A percentile compares a stretch with the other conserved stretches of the same genome.
These are phyloP conservation scores for Drosophila multiciliata DNA, from an alignment of 2,888 invertebrate genomes.

Conservation along the genomic window DNA sequence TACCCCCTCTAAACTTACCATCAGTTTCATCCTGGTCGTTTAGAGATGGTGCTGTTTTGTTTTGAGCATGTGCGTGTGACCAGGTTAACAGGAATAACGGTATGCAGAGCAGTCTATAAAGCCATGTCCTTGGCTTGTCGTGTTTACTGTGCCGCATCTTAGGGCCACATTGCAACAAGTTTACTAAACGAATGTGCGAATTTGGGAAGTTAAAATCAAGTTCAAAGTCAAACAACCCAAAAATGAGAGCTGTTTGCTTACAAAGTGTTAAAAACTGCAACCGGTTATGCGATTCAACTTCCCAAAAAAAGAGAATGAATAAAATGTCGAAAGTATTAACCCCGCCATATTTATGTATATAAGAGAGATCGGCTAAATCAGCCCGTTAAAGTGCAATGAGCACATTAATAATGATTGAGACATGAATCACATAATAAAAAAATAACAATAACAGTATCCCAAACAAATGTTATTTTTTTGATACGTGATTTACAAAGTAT, in stretches of 20 bases:
- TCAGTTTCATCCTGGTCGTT: slow-evolving; percentile 44
- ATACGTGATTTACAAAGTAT: slow-evolving; percentile 39
- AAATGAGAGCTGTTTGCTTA: not conserved
- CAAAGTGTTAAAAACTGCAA: slow-evolving; percentile 22
- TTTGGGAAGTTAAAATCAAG: slow-evolving; percentile 49
- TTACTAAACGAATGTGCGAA: slow-evolving; percentile 28
- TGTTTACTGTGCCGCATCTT: slow-evolving; percentile 57
- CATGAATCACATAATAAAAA: slow-evolving; percentile 38
- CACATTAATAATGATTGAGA: slow-evolving; percentile 50
- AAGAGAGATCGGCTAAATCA: slow-evolving; percentile 11
- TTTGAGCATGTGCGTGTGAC: slow-evolving; percentile 33
- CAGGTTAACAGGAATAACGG: slow-evolving; percentile 36
- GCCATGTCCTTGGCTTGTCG: slow-evolving; percentile 53
- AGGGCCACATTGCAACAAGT: slow-evolving; percentile 60
- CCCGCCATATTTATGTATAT: slow-evolving; percentile 39
- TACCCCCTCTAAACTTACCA: slow-evolving; percentile 28
- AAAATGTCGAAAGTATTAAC: slow-evolving; percentile 50
- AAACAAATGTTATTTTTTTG: not conserved
- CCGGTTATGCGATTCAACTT: slow-evolving; percentile 34
- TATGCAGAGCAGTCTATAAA: slow-evolving; percentile 44
- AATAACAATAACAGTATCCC: not conserved
- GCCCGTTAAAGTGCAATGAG: slow-evolving; percentile 53
- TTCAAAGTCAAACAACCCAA: slow-evolving; percentile 45
- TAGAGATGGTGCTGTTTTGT: slow-evolving; percentile 1
- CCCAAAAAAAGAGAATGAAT: slow-evolving; percentile 13